Percentiles rank a stretch among this genome's conserved stretches.
Conservation (phyloP, 2,113 vertebrate species). For the Gorsachius goisagi region DNA sequence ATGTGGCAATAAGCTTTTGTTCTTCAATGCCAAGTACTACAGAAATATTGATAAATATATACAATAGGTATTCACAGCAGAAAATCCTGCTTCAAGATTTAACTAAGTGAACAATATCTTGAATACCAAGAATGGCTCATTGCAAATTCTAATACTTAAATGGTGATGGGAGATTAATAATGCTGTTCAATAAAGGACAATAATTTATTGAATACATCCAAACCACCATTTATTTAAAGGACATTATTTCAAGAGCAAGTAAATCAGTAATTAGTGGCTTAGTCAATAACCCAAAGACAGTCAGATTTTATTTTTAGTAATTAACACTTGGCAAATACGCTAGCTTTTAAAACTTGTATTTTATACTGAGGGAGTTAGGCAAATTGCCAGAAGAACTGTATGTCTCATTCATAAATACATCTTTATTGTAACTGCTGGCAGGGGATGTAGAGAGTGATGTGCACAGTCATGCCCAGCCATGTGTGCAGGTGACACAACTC, state of each 20-base stretch:
- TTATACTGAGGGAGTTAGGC: background rate
- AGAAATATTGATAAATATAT: background rate
- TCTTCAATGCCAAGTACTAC: background rate
- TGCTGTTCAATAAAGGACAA: background rate
- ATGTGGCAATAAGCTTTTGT: background rate
- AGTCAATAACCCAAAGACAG: constrained; percentile 38
- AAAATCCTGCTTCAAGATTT: background rate
- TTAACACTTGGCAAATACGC: constrained; percentile 10
- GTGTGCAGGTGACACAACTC: background rate
- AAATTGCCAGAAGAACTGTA: background rate
- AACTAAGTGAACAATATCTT: background rate
- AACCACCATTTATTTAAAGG: constrained; percentile 10
- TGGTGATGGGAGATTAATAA: constrained; percentile 18
- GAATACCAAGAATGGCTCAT: background rate
- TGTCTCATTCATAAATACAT: background rate
- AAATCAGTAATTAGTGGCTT: constrained; percentile 21
- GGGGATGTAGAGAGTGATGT: accelerated
- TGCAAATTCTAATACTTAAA: constrained; percentile 23
- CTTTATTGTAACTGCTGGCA: background rate
- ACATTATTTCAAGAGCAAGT: constrained; percentile 23
- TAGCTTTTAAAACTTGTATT: background rate
- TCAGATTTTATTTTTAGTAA: constrained; percentile 39
- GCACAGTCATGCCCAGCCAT: accelerated
- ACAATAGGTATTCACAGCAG: background rate
- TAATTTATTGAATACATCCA: background rate